phyloP scores from a whole-genome alignment of 2,797 vertebrate species.

The Falco peregrinus region DNA sequence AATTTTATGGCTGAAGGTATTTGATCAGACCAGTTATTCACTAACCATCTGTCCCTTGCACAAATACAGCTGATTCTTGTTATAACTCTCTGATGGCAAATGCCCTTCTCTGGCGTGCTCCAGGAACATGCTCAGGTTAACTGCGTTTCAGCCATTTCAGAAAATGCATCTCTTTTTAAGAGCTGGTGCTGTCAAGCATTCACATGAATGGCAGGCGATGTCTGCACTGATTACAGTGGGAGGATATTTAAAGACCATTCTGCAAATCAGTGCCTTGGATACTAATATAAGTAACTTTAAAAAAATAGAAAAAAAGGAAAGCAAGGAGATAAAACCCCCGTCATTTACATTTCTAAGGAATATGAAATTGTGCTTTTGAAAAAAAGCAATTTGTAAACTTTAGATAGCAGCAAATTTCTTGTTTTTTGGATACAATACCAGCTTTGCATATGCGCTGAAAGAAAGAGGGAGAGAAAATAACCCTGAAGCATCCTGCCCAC shows the following conservation, averaged over 20 bases:
- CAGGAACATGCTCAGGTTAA: background rate
- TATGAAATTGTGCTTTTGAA: slow-evolving; percentile 59
- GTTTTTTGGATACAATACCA: slow-evolving; percentile 68
- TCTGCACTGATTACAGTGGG: background rate
- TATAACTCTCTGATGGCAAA: background rate
- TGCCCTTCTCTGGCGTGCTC: background rate
- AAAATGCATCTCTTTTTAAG: background rate
- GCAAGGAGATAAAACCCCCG: slow-evolving; percentile 30
- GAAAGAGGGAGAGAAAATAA: slow-evolving; percentile 76
- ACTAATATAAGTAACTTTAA: slow-evolving; percentile 47
- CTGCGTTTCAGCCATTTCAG: background rate
- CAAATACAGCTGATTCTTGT: background rate
- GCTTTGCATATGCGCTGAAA: slow-evolving; percentile 67
- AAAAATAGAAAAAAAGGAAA: slow-evolving; percentile 6
- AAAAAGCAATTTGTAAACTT: slow-evolving; percentile 74
- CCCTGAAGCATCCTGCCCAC: slow-evolving; percentile 75
- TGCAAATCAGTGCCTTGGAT: slow-evolving; percentile 37
- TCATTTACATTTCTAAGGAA: slow-evolving; percentile 71
- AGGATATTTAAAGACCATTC: slow-evolving; percentile 6
- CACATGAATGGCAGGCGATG: background rate
- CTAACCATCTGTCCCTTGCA: slow-evolving; percentile 35
- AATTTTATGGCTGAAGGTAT: slow-evolving; percentile 36
- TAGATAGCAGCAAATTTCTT: slow-evolving; percentile 73
- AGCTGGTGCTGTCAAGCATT: background rate
- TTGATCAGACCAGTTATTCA: background rate